These are phyloP conservation scores for Engraulis encrasicolus DNA, from an alignment of 2,113 vertebrate genomes.

Conservation along the genomic window DNA sequence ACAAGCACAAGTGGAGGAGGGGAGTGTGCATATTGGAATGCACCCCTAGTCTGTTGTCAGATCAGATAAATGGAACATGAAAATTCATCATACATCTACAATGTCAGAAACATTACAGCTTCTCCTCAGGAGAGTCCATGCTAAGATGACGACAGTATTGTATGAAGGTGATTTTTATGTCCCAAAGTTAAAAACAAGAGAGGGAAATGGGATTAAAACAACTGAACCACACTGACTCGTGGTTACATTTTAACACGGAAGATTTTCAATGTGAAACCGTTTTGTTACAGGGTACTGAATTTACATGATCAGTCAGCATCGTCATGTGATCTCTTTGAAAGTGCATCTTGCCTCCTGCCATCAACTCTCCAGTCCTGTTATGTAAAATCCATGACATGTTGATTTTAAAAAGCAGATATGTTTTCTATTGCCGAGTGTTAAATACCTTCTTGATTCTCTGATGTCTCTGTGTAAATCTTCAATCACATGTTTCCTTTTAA, in stretches of 20 bases:
- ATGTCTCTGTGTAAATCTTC: not conserved
- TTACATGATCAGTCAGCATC: not conserved
- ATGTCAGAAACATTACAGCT: not conserved
- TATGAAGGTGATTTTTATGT: not conserved
- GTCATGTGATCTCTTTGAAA: not conserved
- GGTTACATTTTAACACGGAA: not conserved
- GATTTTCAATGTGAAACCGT: not conserved
- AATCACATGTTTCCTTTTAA: not conserved
- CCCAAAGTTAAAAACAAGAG: not conserved
- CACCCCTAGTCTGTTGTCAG: not conserved
- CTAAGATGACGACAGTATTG: not conserved
- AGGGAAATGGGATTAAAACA: not conserved
- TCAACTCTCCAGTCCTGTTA: not conserved
- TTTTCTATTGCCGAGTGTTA: not conserved
- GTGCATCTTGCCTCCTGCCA: not conserved
- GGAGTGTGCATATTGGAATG: no score
- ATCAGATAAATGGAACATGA: not conserved
- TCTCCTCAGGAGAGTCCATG: not conserved
- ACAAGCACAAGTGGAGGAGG: no score
- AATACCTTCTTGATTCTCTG: not conserved
- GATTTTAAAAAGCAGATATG: not conserved
- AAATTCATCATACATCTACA: not conserved
- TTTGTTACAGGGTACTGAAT: not conserved
- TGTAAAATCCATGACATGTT: not conserved
- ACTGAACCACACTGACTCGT: not conserved